These are phyloP conservation scores for Xiphophorus maculatus DNA, from an alignment of 2,113 vertebrate genomes.

Conservation along the genomic window DNA sequence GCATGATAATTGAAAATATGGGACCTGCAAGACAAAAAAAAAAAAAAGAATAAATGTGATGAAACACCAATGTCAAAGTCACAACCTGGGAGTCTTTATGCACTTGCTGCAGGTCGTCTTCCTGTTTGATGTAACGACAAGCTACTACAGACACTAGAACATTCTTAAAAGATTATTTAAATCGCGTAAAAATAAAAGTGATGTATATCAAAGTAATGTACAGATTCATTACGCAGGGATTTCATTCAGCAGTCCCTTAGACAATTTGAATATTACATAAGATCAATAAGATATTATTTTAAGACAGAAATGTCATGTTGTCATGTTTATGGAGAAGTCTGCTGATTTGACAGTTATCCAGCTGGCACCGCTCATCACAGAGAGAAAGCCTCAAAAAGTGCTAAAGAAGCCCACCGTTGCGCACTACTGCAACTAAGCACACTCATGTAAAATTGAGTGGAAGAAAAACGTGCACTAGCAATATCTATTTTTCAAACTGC, in stretches of 20 bases:
- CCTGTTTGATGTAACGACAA: no score
- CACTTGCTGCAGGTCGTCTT: neutral
- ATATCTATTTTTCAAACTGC: neutral
- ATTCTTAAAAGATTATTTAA: neutral
- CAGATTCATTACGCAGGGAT: neutral
- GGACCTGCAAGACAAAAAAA: slow-evolving; percentile 65
- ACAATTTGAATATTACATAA: neutral
- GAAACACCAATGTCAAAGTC: neutral
- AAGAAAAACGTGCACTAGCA: neutral
- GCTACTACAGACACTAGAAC: no score
- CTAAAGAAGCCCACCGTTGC: neutral
- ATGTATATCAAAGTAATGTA: no score
- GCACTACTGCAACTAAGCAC: neutral
- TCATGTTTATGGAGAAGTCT: neutral
- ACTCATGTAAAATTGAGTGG: neutral
- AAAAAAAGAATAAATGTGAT: neutral
- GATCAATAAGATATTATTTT: neutral
- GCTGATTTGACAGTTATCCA: neutral
- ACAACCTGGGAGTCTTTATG: neutral
- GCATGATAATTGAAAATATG: slow-evolving; percentile 83
- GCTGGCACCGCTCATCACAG: no score
- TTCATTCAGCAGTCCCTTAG: neutral
- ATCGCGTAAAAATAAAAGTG: no score
- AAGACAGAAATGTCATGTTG: neutral
- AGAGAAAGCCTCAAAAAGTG: neutral